Conservation (phyloP, 2,797 vertebrate genomes). For the Astyanax mexicanus region DNA sequence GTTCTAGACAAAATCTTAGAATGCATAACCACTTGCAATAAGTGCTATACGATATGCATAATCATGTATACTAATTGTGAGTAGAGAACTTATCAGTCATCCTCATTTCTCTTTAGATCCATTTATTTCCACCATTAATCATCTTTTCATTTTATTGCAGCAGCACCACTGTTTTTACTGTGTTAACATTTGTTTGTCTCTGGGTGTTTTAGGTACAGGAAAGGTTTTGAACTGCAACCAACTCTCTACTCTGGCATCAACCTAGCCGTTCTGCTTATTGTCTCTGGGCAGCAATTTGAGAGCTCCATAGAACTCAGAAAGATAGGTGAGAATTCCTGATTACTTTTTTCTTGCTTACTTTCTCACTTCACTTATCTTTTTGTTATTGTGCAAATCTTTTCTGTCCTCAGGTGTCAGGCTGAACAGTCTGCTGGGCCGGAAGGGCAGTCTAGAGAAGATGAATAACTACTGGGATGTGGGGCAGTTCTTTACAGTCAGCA, state of each 20-base stretch:
- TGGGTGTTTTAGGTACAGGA: constrained; percentile 87
- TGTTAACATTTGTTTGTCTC: constrained; percentile 14
- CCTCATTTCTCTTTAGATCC: not conserved
- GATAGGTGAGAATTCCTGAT: constrained; percentile 82
- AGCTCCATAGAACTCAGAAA: constrained; percentile 94
- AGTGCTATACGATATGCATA: too few relatives aligned
- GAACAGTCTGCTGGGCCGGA: constrained; percentile 92
- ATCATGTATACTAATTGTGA: too few relatives aligned
- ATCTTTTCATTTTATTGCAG: not conserved
- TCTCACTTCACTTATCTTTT: not conserved
- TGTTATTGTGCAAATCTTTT: not conserved
- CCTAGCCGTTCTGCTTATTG: constrained; percentile 91
- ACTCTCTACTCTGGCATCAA: constrained; percentile 96
- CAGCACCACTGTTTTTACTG: not conserved
- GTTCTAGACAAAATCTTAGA: too few relatives aligned
- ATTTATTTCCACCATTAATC: not conserved
- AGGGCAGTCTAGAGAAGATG: constrained; percentile 96
- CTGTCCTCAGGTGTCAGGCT: constrained; percentile 85
- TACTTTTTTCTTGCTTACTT: not conserved
- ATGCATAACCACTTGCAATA: too few relatives aligned
- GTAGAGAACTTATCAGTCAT: too few relatives aligned
- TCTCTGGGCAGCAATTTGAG: constrained; percentile 93
- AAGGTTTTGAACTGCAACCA: constrained; percentile 94
- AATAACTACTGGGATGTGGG: constrained; percentile 97
- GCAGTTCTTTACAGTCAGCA: constrained; percentile 93